phyloP scores from a whole-genome alignment of 2,113 vertebrate species.

The Ictidomys tridecemlineatus region DNA sequence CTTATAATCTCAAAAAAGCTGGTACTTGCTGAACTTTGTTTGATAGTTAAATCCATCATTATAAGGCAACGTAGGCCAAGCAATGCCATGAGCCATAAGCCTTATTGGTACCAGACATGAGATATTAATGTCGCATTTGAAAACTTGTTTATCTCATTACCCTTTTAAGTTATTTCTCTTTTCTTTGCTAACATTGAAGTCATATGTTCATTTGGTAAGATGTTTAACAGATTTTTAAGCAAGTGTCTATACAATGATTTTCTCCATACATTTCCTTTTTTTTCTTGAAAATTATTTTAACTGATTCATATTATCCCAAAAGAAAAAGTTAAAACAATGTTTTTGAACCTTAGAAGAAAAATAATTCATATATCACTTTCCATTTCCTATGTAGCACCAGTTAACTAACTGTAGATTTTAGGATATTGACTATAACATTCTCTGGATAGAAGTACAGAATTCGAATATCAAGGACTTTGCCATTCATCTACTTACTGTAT shows the following conservation, averaged over 20 bases:
- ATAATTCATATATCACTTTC: background rate
- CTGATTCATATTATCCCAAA: background rate
- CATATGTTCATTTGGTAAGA: background rate
- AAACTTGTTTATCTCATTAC: conserved; percentile 55
- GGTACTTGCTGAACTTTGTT: background rate
- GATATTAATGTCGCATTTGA: conserved; percentile 40
- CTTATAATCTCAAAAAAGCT: background rate
- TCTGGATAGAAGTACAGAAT: background rate
- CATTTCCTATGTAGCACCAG: conserved; percentile 17
- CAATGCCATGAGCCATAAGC: background rate
- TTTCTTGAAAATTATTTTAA: conserved; percentile 23
- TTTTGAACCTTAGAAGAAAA: conserved; percentile 8
- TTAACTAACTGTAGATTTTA: background rate
- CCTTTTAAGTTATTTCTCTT: conserved; percentile 50
- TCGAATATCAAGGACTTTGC: background rate
- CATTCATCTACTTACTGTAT: background rate
- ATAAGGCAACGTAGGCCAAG: background rate
- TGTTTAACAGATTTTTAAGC: conserved; percentile 47
- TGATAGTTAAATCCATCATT: conserved; percentile 30
- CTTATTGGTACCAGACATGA: background rate
- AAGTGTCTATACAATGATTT: background rate
- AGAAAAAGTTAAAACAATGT: conserved; percentile 37
- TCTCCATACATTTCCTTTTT: background rate
- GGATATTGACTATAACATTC: background rate
- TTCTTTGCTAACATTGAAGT: conserved; percentile 39